These are phyloP conservation scores for Latheticus oryzae DNA, from an alignment of 2,888 invertebrate genomes.

Conservation along the genomic window DNA sequence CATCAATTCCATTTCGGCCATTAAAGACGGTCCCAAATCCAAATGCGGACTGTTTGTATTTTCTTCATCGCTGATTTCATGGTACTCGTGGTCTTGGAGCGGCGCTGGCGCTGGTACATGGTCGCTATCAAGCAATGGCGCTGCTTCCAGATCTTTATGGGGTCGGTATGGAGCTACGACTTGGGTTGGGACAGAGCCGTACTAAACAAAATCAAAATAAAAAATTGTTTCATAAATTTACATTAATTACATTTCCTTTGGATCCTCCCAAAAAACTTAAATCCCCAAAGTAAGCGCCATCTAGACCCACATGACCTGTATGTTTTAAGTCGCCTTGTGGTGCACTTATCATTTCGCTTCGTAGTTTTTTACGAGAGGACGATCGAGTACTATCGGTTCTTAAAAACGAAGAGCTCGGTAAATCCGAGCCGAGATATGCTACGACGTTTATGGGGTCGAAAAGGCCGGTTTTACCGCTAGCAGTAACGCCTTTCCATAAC, in stretches of 20 bases:
- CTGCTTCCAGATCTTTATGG: constrained; percentile 82
- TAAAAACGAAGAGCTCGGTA: constrained; percentile 70
- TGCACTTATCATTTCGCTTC: constrained; percentile 94
- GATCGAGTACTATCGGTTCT: constrained; percentile 74
- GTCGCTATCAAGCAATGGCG: constrained; percentile 70
- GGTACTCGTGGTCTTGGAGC: constrained; percentile 77
- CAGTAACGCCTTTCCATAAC: constrained; percentile 92
- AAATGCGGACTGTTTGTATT: constrained; percentile 69
- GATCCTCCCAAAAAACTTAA: constrained; percentile 79
- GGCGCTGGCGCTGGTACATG: constrained; percentile 63
- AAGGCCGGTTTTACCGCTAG: constrained; percentile 90
- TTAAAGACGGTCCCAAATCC: constrained; percentile 88
- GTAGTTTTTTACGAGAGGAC: constrained; percentile 73
- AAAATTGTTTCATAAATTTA: constrained; percentile 36
- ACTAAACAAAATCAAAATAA: constrained; percentile 62
- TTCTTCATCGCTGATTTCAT: constrained; percentile 86
- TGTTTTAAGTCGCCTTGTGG: constrained; percentile 98
- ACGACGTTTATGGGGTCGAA: constrained; percentile 93
- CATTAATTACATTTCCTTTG: constrained; percentile 63
- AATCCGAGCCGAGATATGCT: constrained; percentile 84
- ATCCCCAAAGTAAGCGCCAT: constrained; percentile 97
- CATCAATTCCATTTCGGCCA: constrained; percentile 92
- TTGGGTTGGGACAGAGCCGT: constrained; percentile 86
- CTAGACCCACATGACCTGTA: constrained; percentile 94
- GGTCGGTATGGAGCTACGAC: constrained; percentile 91